These are phyloP conservation scores for Diglossa brunneiventris DNA, from an alignment of 2,113 vertebrate species.

Conservation along the genomic window DNA sequence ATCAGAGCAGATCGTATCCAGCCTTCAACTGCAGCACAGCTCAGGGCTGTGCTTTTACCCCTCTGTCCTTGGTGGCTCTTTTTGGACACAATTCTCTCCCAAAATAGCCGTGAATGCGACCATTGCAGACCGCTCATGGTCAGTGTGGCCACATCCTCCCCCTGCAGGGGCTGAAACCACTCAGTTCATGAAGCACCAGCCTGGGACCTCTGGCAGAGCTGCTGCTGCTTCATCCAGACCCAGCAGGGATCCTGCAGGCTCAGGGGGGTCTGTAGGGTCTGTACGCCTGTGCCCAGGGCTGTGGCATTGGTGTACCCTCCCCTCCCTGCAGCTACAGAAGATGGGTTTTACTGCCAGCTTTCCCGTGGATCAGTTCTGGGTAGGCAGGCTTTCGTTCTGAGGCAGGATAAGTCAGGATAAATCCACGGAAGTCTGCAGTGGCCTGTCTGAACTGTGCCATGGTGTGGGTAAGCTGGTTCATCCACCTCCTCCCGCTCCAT, in stretches of 20 bases:
- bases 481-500: fast-evolving
- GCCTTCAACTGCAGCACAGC: neutral
- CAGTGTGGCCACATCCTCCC: neutral
- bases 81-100: neutral
- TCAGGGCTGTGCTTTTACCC: neutral
- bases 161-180: neutral
- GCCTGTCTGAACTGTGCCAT: fast-evolving
- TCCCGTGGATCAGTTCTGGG: neutral
- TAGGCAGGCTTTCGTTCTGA: neutral
- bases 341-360: neutral
- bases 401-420: neutral
- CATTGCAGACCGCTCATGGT: neutral
- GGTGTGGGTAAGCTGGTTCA: neutral
- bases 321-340: neutral
- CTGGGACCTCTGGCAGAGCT: fast-evolving
- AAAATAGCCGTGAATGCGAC: neutral
- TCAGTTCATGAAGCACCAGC: neutral
- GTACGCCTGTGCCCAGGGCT: fast-evolving
- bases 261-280: neutral
- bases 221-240: neutral
- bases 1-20: neutral
- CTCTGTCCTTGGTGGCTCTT: neutral
- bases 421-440: fast-evolving
- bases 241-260: no score
- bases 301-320: neutral